Base-by-base conservation (phyloP, 2,113 vertebrate genomes). In the Cyprinodon variegatus region DNA sequence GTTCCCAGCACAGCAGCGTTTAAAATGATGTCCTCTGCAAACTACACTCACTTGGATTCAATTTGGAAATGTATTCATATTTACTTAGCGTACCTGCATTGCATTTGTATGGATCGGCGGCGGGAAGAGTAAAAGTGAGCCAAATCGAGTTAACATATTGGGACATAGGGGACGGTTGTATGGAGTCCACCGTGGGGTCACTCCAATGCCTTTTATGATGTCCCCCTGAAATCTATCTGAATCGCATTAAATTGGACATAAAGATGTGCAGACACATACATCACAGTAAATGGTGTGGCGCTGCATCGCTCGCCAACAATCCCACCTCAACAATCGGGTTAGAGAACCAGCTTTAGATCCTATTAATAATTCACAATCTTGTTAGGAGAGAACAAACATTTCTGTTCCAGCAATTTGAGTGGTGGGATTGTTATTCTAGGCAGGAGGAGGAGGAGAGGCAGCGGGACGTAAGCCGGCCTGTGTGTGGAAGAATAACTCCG, bases 341-440 rank as follows among this genome's bases (percentile, higher is more conserved):
- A 94, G 80, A 89, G 89, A 70, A 90, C 87, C 87, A 89, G 94
- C 91, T 91, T 88, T 83, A 91, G 93, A 93, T 94, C 92, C 92
- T 76, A 94, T 95, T 94, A 95, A 95, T 95, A 94, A 94, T 95
- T 95, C 92, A 94, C 93, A 89, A 93, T 94, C 94, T 85, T 92
- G 94, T 94, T 94, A 94, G 90, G 59, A 79, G 91, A 95, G 93
- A 93, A 95, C 94, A 94, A 94, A 95, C 94, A 94, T 94, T 93
- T 94, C 92, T 94, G 93, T 93, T 93, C 89, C 86, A 92, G 93
- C 93, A 91, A 93, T 94, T 91, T 92, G 92, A 92, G 91, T 76
- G 70, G 88, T 78, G 72, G 87, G 90, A 90, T 92, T 93, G 91
- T 93, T 92, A 90, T 92, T 90, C 78, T 75, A 85, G 86, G 74